Evolutionary conservation across 2,797 vertebrate genomes (phyloP).

Genomic region (Chaetophractus vellerosus): DNA sequence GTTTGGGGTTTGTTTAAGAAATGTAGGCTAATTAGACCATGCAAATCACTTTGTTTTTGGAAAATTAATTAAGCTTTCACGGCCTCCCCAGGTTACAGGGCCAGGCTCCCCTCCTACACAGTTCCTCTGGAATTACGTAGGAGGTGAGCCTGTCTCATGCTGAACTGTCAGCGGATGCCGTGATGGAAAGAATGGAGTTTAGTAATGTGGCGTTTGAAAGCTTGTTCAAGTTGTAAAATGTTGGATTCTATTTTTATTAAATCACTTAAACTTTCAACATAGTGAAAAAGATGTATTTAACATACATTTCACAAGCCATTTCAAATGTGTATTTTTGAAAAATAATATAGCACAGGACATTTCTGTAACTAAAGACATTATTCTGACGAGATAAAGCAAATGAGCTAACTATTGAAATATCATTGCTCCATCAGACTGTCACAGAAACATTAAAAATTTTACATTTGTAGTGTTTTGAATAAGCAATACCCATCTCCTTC

Average conservation of each 20-base stretch:
- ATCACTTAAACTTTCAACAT: constrained; percentile 82
- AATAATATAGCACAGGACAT: constrained; percentile 72
- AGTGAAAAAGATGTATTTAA: constrained; percentile 73
- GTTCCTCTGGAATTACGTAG: constrained; percentile 62
- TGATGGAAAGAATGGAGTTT: constrained; percentile 52
- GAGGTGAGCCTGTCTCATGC: constrained; percentile 77
- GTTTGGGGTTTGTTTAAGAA: constrained; percentile 82
- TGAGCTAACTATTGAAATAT: constrained; percentile 39
- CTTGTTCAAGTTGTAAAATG: constrained; percentile 82
- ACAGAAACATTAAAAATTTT: constrained; percentile 58
- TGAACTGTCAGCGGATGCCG: constrained; percentile 72
- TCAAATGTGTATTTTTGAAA: constrained; percentile 79
- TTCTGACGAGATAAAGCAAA: constrained; percentile 77
- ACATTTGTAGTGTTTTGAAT: constrained; percentile 40
- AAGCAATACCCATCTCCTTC: background rate
- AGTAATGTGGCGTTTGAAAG: constrained; percentile 76
- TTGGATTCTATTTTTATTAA: constrained; percentile 84
- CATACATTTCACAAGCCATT: constrained; percentile 77
- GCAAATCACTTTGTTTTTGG: constrained; percentile 74
- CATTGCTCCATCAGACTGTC: constrained; percentile 50
- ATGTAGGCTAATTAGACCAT: constrained; percentile 73
- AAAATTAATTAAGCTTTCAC: constrained; percentile 83
- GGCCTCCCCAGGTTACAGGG: constrained; percentile 66
- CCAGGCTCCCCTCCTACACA: constrained; percentile 74
- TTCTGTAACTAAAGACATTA: constrained; percentile 71